Base-by-base conservation (phyloP, 2,797 vertebrate genomes). In the Tenualosa ilisha region DNA sequence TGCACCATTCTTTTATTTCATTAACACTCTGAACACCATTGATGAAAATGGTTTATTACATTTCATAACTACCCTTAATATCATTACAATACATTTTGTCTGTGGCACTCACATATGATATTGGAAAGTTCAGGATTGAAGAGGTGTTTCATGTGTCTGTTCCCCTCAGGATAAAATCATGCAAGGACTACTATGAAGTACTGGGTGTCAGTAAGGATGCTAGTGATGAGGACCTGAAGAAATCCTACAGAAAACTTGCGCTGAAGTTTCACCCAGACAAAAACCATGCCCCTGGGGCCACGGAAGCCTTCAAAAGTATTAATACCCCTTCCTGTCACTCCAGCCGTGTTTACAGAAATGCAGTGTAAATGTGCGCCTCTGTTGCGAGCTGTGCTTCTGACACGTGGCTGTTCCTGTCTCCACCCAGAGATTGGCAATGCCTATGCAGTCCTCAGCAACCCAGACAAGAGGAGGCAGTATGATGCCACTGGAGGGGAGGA, bases 241-340 rank as follows among this genome's bases (percentile, higher is more conserved):
- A 97, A 90, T 96, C 98, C 84, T 99, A 99, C 91, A 96, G 97
- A 91, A 99, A 98, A 91, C 96, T 99, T 87, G 98, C 98, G 2
- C 95, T 99, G 89, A 99, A 97, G 94, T 99, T 98, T 92, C 98
- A 99, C 91, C 98, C 98, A 1, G 98, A 99, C 92, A 99, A 99
- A 94, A 99, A 99, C 88, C 97, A 96, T 1, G 97, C 97, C 50
- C 97, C 97, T 0, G 98, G 98, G 95, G 98, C 98, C 86, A 99
- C 98, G 46, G 98, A 99, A 86, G 98, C 97, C 91, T 99, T 99
- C 93, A 99, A 99, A 96, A 98, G 98, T 99, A 97, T 96, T 88
- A 84, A 81, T 1, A 3, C 46, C 6, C 8, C 72, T 79, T 43
- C 40, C 31, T 75, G 37, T 40, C 17, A 40, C 31, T 17, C 20